Conservation (phyloP, 1,140 invertebrate species). For the Drosophila busckii region DNA sequence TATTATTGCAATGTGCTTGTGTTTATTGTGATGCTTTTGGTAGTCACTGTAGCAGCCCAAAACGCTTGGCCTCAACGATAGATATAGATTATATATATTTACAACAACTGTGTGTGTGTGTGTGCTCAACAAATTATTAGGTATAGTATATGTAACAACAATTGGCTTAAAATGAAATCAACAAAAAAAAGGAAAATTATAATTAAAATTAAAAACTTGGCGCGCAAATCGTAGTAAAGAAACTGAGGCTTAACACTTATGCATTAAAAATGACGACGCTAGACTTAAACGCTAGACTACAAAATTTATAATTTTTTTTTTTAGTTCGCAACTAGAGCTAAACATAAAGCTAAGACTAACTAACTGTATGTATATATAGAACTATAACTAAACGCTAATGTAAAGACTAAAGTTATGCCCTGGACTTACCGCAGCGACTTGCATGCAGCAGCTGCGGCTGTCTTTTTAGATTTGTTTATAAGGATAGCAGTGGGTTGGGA, state of each 20-base stretch:
- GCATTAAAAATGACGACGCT: constrained; percentile 39
- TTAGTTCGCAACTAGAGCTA: constrained; percentile 64
- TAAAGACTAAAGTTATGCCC: constrained; percentile 17
- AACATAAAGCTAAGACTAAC: constrained; percentile 38
- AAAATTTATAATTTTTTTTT: constrained; percentile 74
- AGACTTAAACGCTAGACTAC: constrained; percentile 72
- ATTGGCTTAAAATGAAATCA: constrained; percentile 71
- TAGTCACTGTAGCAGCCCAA: constrained; percentile 37
- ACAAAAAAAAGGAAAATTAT: constrained; percentile 39
- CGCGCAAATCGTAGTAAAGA: constrained; percentile 6
- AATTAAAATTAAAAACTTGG: constrained; percentile 39
- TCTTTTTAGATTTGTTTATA: constrained; percentile 23
- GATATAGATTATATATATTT: constrained; percentile 41
- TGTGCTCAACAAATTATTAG: constrained; percentile 61
- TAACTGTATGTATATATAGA: constrained; percentile 7
- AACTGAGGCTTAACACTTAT: constrained; percentile 27
- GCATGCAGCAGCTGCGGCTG: constrained; percentile 8
- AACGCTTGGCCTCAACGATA: constrained; percentile 20
- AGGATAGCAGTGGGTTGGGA: constrained; percentile 3
- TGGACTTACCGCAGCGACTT: constrained; percentile 21
- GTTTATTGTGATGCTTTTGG: constrained; percentile 55
- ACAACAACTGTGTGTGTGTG: constrained; percentile 46
- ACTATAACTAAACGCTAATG: constrained; percentile 14
- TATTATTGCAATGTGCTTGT: constrained; percentile 16
- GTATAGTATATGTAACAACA: too few species aligned